A percentile compares a stretch with the other conserved stretches of the same genome.
phyloP scores from a whole-genome alignment of 2,797 vertebrate genomes.

The Epinephelus coioides region DNA sequence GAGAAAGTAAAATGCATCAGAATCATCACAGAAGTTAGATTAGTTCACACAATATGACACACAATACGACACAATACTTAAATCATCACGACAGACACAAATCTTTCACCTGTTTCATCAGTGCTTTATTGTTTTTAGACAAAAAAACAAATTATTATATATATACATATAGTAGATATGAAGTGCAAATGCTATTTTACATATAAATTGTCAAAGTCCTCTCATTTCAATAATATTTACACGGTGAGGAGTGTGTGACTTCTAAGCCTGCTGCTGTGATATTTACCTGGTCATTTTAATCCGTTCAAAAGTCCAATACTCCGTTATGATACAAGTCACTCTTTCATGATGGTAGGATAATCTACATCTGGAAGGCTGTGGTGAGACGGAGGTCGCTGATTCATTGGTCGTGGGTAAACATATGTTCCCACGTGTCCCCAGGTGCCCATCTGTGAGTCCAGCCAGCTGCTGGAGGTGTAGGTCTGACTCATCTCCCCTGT shows the following conservation, averaged over 20 bases:
- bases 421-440: background rate
- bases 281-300: background rate
- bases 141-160: background rate
- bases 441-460: background rate
- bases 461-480: conserved; percentile 35
- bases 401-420: background rate
- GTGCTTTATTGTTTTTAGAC: conserved; percentile 10
- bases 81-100: conserved; percentile 7
- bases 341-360: background rate
- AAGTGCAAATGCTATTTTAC: too few species aligned
- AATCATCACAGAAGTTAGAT: background rate
- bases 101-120: background rate
- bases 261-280: background rate
- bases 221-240: background rate
- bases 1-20: background rate
- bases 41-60: background rate
- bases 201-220: background rate
- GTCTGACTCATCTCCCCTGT: conserved; percentile 57
- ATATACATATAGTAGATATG: too few species aligned
- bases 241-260: background rate
- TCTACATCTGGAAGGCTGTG: background rate
- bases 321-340: background rate
- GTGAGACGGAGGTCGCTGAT: background rate
- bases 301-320: background rate
- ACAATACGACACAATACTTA: background rate